A percentile compares a stretch with the other conserved stretches of the same genome.
Evolutionary conservation across 23 tunicate genomes (phyloP).

Genomic region (Aplidium turbinatum): DNA sequence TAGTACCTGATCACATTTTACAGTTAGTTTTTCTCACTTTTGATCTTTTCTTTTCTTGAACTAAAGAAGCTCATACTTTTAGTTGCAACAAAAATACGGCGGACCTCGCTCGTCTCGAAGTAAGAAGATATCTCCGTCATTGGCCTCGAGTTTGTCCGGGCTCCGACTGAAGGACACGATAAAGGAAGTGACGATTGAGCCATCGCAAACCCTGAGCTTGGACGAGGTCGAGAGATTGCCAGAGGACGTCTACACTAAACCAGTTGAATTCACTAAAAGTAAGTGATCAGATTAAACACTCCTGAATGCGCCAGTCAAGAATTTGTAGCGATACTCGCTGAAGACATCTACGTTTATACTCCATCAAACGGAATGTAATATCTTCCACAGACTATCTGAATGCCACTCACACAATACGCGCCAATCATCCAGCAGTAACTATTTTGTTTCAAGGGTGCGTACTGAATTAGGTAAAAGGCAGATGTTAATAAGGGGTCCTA

Average conservation of each 20-base stretch:
- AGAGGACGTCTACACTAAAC: constrained; percentile 49
- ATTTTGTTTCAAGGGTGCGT: too few relatives aligned
- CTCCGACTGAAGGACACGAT: constrained; percentile 42
- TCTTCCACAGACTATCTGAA: too few relatives aligned
- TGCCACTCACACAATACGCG: too few relatives aligned
- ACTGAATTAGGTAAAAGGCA: too few relatives aligned
- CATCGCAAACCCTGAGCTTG: constrained; percentile 34
- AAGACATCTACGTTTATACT: too few relatives aligned
- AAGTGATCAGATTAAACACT: constrained; percentile 2
- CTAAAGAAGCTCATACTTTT: too few relatives aligned
- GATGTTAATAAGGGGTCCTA: too few relatives aligned
- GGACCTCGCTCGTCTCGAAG: neutral
- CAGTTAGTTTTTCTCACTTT: too few relatives aligned
- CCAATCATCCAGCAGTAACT: too few relatives aligned
- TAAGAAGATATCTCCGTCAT: constrained; percentile 39
- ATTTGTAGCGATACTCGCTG: neutral
- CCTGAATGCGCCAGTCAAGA: neutral
- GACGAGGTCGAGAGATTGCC: constrained; percentile 64
- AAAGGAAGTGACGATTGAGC: constrained; percentile 48
- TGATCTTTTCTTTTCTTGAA: too few relatives aligned
- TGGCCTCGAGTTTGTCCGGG: constrained; percentile 29
- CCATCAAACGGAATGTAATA: too few relatives aligned
- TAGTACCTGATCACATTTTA: too few relatives aligned
- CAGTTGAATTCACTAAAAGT: constrained; percentile 66
- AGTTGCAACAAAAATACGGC: constrained; percentile 43